Evolutionary conservation across 2,113 vertebrate genomes (phyloP).

Genomic region (Colinus virginianus): DNA sequence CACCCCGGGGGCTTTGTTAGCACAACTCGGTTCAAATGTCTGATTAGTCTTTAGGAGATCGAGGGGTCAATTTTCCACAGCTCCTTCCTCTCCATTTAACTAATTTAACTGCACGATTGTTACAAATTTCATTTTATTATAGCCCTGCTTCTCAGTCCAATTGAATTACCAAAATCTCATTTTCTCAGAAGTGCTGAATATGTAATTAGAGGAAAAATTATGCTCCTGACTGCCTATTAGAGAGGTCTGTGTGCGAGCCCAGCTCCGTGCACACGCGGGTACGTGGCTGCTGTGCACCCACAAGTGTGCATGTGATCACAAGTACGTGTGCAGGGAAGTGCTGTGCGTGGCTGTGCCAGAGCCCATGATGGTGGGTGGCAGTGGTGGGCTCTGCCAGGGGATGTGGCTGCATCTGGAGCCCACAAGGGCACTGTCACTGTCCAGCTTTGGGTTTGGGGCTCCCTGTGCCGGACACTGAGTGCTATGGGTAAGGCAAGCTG

Average conservation of each 20-base stretch:
- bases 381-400: neutral
- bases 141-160: constrained; percentile 87
- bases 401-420: neutral
- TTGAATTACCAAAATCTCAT: constrained; percentile 95
- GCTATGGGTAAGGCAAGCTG: no score
- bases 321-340: neutral
- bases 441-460: no score
- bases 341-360: neutral
- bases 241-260: constrained; percentile 49
- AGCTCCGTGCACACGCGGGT: neutral
- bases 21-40: constrained; percentile 76
- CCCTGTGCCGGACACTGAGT: no score
- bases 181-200: constrained; percentile 93
- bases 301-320: neutral
- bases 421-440: neutral
- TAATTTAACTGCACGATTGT: constrained; percentile 86
- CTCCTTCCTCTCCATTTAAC: constrained; percentile 88
- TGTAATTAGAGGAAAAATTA: constrained; percentile 87
- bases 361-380: neutral
- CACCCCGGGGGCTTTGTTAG: constrained; percentile 68
- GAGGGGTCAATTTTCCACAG: constrained; percentile 81
- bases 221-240: constrained; percentile 83
- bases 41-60: constrained; percentile 83
- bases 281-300: fast-evolving
- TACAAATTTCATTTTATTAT: constrained; percentile 89